Percentiles rank a stretch among this genome's conserved stretches.
These are phyloP conservation scores for Dendrolimus houi DNA, from an alignment of 2,888 invertebrate species.

Conservation along the genomic window DNA sequence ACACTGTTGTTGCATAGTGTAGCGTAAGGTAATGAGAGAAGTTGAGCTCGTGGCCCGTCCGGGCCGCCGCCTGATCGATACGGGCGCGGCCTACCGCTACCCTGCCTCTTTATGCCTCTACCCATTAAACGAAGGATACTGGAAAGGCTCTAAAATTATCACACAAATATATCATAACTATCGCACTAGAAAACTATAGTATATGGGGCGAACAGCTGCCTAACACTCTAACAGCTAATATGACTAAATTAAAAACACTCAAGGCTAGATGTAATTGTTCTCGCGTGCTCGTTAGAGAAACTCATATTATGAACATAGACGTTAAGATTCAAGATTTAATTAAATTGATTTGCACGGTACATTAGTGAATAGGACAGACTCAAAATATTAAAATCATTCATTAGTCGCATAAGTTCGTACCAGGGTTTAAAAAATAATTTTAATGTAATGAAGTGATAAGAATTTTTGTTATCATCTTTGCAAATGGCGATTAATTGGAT, in stretches of 20 bases:
- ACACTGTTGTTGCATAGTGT: constrained; percentile 22
- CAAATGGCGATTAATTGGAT: too few relatives aligned
- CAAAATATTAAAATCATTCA: too few relatives aligned
- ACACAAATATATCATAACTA: constrained; percentile 8
- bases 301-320: not conserved
- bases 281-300: not conserved
- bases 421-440: too few relatives aligned
- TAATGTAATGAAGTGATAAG: too few relatives aligned
- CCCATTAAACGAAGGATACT: constrained; percentile 24
- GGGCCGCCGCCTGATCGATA: constrained; percentile 41
- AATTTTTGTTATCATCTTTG: too few relatives aligned
- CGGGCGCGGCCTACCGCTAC: constrained; percentile 29
- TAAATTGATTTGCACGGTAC: too few relatives aligned
- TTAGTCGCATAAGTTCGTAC: too few relatives aligned
- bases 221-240: not conserved
- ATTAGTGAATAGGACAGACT: too few relatives aligned
- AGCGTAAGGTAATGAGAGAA: constrained; percentile 33
- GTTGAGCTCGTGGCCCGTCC: constrained; percentile 28
- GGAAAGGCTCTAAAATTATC: not conserved
- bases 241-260: not conserved
- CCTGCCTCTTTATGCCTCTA: constrained; percentile 40
- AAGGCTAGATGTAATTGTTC: not conserved
- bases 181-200: not conserved
- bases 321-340: too few relatives aligned
- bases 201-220: not conserved